These are phyloP conservation scores for Hipposideros armiger DNA, from an alignment of 2,113 vertebrate species.

Conservation along the genomic window DNA sequence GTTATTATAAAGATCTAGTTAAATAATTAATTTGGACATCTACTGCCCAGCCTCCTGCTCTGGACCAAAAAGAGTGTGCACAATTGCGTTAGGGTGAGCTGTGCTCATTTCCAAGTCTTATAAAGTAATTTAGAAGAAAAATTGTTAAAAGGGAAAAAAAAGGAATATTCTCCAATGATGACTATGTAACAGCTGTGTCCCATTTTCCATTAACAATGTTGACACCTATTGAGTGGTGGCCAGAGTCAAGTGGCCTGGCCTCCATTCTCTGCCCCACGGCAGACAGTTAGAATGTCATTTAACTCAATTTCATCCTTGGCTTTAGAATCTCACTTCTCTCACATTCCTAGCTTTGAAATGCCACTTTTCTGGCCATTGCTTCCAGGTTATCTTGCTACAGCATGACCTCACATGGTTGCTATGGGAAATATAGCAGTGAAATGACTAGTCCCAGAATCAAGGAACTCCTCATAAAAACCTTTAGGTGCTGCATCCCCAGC, in stretches of 20 bases:
- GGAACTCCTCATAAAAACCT: neutral
- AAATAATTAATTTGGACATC: neutral
- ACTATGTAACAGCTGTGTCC: neutral
- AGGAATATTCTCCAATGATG: neutral
- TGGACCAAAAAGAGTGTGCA: neutral
- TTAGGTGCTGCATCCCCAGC: neutral
- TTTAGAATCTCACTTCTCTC: neutral
- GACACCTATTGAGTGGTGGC: neutral
- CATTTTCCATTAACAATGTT: neutral
- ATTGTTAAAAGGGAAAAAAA: neutral
- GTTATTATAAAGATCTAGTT: neutral
- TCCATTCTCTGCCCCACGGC: neutral
- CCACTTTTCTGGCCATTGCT: neutral
- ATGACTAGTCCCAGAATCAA: neutral
- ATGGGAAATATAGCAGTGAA: neutral
- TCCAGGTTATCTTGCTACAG: neutral
- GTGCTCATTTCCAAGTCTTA: neutral
- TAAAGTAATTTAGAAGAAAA: neutral
- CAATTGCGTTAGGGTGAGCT: neutral
- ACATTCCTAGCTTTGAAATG: neutral
- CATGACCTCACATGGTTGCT: neutral
- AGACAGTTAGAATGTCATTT: neutral
- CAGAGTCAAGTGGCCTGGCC: neutral
- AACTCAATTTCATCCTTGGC: neutral
- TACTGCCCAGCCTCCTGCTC: neutral